These are phyloP conservation scores for Psittacula derbiana DNA, from an alignment of 2,797 vertebrate species.

Conservation along the genomic window DNA sequence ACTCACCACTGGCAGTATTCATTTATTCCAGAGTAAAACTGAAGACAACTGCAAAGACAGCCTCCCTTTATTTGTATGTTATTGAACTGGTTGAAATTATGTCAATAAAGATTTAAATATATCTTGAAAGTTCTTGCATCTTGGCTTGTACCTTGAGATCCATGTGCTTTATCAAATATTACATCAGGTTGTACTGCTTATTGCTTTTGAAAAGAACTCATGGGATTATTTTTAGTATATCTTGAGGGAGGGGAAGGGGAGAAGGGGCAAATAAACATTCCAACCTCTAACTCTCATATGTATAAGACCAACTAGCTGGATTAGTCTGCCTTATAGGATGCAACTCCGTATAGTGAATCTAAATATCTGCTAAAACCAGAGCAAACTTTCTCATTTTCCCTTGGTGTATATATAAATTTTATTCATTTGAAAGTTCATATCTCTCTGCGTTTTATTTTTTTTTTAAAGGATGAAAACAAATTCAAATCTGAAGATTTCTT, in stretches of 20 bases:
- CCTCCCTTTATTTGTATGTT: not conserved
- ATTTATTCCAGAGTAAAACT: not conserved
- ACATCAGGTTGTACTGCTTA: not conserved
- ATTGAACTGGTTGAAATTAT: not conserved
- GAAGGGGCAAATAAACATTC: not conserved
- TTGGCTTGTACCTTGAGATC: not conserved
- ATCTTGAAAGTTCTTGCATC: not conserved
- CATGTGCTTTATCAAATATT: not conserved
- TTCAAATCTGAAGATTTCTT: not conserved
- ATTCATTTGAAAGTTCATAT: not conserved
- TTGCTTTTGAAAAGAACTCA: not conserved
- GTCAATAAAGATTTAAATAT: not conserved
- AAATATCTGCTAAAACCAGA: not conserved
- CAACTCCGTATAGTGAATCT: not conserved
- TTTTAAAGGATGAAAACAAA: not conserved
- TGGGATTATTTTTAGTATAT: not conserved
- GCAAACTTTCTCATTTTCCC: not conserved
- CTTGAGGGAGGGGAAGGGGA: fast-evolving
- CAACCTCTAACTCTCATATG: not conserved
- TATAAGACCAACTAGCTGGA: not conserved
- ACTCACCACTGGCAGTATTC: not conserved
- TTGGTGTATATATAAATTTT: not conserved
- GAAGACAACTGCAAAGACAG: not conserved
- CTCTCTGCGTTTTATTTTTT: not conserved
- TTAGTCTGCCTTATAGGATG: not conserved